Percentiles rank a stretch among this genome's conserved stretches.
Evolutionary conservation across 2,113 vertebrate genomes (phyloP).

Genomic region (Tupaia chinensis): DNA sequence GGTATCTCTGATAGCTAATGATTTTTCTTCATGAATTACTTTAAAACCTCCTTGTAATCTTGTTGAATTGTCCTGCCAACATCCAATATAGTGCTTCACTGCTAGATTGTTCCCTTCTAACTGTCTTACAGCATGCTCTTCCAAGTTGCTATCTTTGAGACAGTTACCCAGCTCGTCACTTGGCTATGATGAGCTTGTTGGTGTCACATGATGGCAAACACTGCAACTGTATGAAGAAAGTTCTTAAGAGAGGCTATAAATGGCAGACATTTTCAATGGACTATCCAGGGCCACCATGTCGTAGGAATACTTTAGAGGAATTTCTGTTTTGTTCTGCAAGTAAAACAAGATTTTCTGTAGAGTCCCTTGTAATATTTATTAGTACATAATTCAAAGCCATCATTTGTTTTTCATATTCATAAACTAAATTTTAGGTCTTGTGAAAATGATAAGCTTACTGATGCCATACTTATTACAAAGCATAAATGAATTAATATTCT

Average conservation of each 20-base stretch:
- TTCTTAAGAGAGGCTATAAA: not conserved
- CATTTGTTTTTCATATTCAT: not conserved
- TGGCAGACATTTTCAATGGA: not conserved
- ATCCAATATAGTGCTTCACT: not conserved
- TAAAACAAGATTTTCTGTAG: not conserved
- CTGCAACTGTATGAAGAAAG: not conserved
- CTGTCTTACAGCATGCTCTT: not conserved
- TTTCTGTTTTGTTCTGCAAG: not conserved
- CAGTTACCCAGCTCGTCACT: not conserved
- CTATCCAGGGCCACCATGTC: not conserved
- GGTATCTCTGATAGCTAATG: not conserved
- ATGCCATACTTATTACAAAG: not conserved
- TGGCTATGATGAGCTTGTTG: not conserved
- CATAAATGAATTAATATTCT: slow-evolving; percentile 17
- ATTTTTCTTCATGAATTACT: not conserved
- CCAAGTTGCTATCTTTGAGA: not conserved
- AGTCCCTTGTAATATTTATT: not conserved
- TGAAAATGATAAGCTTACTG: not conserved
- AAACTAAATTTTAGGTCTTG: slow-evolving; percentile 12
- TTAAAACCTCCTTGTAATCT: not conserved
- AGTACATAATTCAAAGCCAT: not conserved
- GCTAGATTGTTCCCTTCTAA: not conserved
- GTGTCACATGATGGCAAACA: not conserved
- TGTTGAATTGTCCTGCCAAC: not conserved
- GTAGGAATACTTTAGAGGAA: not conserved